Conservation (phyloP, 2,888 invertebrate genomes). For the Ctenicera cuprea region DNA sequence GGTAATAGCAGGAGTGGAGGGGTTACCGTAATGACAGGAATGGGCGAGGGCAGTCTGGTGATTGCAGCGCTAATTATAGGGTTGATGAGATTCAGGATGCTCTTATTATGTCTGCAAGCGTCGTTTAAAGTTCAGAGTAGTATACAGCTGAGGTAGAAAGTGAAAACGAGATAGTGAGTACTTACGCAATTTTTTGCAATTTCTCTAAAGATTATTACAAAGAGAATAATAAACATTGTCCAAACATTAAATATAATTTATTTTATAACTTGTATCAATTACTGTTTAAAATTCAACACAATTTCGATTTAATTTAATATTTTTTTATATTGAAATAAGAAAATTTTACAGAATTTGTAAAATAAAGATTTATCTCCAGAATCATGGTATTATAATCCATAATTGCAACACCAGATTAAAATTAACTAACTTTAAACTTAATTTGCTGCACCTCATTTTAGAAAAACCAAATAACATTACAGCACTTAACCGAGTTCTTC, state of each 20-base stretch:
- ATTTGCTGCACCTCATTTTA: neutral
- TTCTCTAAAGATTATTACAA: neutral
- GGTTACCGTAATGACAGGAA: constrained; percentile 52
- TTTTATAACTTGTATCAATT: too few species aligned
- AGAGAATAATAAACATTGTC: too few species aligned
- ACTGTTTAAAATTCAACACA: too few species aligned
- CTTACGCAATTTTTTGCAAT: neutral
- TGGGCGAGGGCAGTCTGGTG: constrained; percentile 58
- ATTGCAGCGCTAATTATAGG: constrained; percentile 62
- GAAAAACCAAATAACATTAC: neutral
- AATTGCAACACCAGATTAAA: too few species aligned
- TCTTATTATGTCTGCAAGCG: constrained; percentile 59
- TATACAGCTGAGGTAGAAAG: constrained; percentile 24
- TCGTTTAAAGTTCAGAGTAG: constrained; percentile 43
- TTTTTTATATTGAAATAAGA: too few species aligned
- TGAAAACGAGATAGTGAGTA: neutral
- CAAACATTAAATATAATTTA: too few species aligned
- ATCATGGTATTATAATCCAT: too few species aligned
- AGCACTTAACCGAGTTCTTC: constrained; percentile 7
- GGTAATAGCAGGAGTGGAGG: constrained; percentile 46
- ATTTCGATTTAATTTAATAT: too few species aligned
- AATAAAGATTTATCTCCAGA: too few species aligned
- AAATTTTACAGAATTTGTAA: too few species aligned
- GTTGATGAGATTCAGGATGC: constrained; percentile 61
- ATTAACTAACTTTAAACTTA: too few species aligned